phyloP scores from a whole-genome alignment of 2,888 invertebrate genomes.

The Stomorhina lunata region DNA sequence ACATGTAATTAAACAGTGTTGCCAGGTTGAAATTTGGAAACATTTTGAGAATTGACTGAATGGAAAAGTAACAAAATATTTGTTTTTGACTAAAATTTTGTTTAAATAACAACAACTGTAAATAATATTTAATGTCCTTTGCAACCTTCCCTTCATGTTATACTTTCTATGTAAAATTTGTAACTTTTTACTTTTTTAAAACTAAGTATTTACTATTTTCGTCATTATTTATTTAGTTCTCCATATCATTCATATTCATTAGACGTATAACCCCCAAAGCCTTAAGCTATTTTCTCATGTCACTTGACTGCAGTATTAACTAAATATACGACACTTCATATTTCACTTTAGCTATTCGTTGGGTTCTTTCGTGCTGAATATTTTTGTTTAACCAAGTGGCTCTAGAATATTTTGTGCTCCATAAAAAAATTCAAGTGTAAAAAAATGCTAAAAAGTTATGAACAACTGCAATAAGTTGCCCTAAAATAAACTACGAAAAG shows the following conservation, averaged over 20 bases:
- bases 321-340: conserved; percentile 17
- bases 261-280: conserved; percentile 33
- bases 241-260: conserved; percentile 37
- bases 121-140: too few species aligned
- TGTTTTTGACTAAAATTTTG: too few species aligned
- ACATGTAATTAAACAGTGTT: too few species aligned
- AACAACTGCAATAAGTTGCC: conserved; percentile 45
- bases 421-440: conserved; percentile 8
- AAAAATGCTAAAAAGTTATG: conserved; percentile 40
- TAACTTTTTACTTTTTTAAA: too few species aligned
- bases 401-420: too few species aligned
- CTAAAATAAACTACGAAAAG: conserved; percentile 15
- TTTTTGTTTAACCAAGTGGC: conserved; percentile 15
- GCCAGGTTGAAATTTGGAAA: too few species aligned
- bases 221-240: conserved; percentile 46
- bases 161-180: too few species aligned
- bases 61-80: too few species aligned
- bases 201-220: too few species aligned
- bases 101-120: too few species aligned
- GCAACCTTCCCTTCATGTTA: neutral
- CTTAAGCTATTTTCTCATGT: conserved; percentile 35
- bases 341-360: neutral
- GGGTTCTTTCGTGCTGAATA: too few species aligned
- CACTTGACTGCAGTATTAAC: conserved; percentile 46
- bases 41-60: too few species aligned